Evolutionary conservation across 2,113 vertebrate genomes (phyloP).

Genomic region (Leptodactylus fuscus): DNA sequence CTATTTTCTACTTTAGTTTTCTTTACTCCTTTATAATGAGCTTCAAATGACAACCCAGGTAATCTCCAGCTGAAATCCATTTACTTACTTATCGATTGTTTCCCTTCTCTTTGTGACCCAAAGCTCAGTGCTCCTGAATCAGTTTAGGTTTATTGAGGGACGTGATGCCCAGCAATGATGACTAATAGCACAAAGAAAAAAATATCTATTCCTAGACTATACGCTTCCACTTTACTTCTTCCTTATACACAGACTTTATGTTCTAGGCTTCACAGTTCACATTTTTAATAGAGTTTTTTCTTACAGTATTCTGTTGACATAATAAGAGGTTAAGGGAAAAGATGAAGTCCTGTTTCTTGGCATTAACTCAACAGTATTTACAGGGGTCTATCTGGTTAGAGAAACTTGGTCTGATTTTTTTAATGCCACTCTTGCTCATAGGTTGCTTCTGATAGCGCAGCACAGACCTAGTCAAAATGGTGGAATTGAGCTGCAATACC

Average conservation of each 20-base stretch:
- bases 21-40: background rate
- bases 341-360: no score
- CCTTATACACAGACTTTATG: background rate
- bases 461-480: no score
- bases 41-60: conserved; percentile 21
- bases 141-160: conserved; percentile 2
- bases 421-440: no score
- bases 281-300: background rate
- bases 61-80: conserved; percentile 23
- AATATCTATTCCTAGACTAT: background rate
- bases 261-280: background rate
- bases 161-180: background rate
- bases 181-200: conserved; percentile 14
- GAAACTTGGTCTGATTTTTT: no score
- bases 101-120: conserved; percentile 11
- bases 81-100: conserved; percentile 22
- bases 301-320: background rate
- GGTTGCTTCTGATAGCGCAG: no score
- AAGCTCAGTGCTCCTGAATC: background rate
- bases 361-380: no score
- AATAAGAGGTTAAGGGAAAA: background rate
- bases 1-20: background rate
- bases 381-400: no score
- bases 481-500: no score
- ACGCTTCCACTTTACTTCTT: background rate